These are phyloP conservation scores for Ochotona curzoniae DNA, from an alignment of 2,113 vertebrate genomes.

Conservation along the genomic window DNA sequence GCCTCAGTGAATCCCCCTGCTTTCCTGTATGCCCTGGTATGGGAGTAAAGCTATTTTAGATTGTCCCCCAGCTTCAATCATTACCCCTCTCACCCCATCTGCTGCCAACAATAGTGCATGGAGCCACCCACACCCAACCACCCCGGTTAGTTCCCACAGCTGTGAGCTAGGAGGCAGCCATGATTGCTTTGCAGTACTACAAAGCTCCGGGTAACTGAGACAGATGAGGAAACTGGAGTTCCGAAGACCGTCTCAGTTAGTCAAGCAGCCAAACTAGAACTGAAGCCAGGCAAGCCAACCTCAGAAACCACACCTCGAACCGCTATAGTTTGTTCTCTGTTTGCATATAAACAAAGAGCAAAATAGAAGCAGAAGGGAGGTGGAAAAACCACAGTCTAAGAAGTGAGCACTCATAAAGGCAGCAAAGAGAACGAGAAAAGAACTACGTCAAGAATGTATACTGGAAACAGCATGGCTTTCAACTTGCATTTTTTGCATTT, in stretches of 20 bases:
- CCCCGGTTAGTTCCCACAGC: not conserved
- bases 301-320: slow-evolving; percentile 17
- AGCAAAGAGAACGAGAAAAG: slow-evolving; percentile 15
- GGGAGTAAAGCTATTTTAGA: not conserved
- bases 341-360: slow-evolving; percentile 9
- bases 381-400: slow-evolving; percentile 60
- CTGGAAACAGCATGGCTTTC: not conserved
- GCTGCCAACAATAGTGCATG: not conserved
- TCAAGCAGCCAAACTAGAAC: not conserved
- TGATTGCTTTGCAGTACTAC: not conserved
- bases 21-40: not conserved
- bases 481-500: not conserved
- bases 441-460: not conserved
- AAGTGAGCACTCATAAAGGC: slow-evolving; percentile 9
- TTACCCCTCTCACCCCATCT: fast-evolving
- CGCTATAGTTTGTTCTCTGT: not conserved
- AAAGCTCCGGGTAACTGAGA: not conserved
- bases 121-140: not conserved
- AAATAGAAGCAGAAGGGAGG: slow-evolving; percentile 38
- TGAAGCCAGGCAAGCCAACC: not conserved
- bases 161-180: not conserved
- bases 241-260: not conserved
- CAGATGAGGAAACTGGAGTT: not conserved
- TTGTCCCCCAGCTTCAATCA: not conserved
- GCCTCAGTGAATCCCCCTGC: not conserved